Evolutionary conservation across 2,113 vertebrate genomes (phyloP), one percentile per base, ranked within the genome.

Genomic region (Oenanthe oenanthe): DNA sequence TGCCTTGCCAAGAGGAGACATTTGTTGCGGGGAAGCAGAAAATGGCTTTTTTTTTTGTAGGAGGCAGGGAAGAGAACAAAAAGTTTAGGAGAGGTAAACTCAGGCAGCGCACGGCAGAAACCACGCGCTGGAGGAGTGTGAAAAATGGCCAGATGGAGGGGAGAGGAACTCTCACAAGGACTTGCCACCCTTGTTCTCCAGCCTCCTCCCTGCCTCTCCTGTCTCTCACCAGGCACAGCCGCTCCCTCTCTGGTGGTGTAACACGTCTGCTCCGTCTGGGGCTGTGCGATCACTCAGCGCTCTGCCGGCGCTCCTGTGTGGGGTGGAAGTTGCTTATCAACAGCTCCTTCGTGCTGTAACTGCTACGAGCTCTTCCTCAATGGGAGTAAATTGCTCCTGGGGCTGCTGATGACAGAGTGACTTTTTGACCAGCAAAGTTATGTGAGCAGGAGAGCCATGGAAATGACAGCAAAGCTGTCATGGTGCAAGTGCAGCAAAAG

Each of bases 21-120:
- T 2, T 75, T 85, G 38, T 16, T 42, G n/a, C 10, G 19, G 28
- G 45, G 16, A 85, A 70, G 24, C 5, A 2, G 47, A 89, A 94
- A 83, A 68, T 4, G 58, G 31, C 34, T 31, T 36, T 45, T 51
- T 51, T 38, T 47, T 63, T 66, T 57, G 1, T 72, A 67, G 71
- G 70, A 92, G 86, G 84, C 87, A 86, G 81, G 45, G 81, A 95
- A 91, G 89, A 79, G 92, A 85, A 95, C 81, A 76, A 79, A 89
- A 93, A 94, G 85, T 75, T 85, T 82, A 85, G 67, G 45, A 84
- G 92, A 85, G 94, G 72, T 83, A 63, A 92, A 89, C 28, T 74
- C 93, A 92, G 71, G 73, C 92, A 77, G 12, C 2, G 1, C 76
- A 31, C 4, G 2, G 85, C 1, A 9, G 73, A 85, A 93, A 63